Evolutionary conservation across 2,797 vertebrate genomes (phyloP).

Genomic region (Falco peregrinus): DNA sequence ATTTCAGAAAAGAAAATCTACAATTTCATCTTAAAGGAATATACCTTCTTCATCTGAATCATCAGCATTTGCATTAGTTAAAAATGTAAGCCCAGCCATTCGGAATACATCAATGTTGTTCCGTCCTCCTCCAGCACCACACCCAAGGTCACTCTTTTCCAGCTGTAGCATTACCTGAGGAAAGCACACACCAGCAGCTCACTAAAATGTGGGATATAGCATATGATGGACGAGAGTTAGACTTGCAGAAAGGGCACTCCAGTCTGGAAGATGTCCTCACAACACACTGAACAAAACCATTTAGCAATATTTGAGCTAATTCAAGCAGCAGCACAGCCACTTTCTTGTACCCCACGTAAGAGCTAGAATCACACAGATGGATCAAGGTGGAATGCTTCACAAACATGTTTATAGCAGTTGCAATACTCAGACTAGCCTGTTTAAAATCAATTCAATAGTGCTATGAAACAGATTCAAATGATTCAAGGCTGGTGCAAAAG

Average conservation of each 20-base stretch:
- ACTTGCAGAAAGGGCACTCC: not conserved
- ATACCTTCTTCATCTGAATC: slow-evolving; percentile 72
- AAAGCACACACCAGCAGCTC: not conserved
- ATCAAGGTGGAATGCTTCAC: not conserved
- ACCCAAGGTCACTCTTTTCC: slow-evolving; percentile 88
- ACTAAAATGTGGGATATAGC: not conserved
- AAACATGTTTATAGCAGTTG: not conserved
- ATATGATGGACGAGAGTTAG: not conserved
- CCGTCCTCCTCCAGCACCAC: slow-evolving; percentile 89
- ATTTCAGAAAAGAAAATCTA: not conserved
- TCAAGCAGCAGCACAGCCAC: not conserved
- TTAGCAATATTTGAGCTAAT: not conserved
- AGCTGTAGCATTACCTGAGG: slow-evolving; percentile 82
- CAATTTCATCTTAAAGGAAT: not conserved
- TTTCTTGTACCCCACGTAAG: not conserved
- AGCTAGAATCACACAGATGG: not conserved
- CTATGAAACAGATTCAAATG: not conserved
- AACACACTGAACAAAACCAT: not conserved
- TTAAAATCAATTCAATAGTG: not conserved
- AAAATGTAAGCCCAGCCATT: slow-evolving; percentile 87
- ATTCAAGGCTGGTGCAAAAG: not conserved
- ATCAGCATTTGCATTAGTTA: slow-evolving; percentile 87
- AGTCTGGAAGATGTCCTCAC: not conserved
- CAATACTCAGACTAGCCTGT: not conserved
- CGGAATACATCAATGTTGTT: slow-evolving; percentile 84